phyloP scores from a whole-genome alignment of 2,888 invertebrate species.

The Drosophila atripex region DNA sequence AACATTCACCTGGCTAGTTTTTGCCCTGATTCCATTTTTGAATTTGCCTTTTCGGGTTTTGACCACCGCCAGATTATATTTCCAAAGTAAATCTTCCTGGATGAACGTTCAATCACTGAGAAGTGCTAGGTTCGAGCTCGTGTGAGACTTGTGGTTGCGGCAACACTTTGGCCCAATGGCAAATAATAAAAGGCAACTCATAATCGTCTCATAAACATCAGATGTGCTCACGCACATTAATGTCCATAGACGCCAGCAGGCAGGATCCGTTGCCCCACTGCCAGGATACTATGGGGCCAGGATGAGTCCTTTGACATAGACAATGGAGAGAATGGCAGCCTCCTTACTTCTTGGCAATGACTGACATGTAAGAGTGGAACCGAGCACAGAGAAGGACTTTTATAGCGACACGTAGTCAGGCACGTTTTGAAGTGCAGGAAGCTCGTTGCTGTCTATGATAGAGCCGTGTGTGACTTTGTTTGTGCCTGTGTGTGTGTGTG shows the following conservation, averaged over 20 bases:
- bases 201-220: conserved; percentile 80
- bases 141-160: conserved; percentile 47
- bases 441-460: conserved; percentile 42
- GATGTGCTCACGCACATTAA: conserved; percentile 71
- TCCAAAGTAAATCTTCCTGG: conserved; percentile 13
- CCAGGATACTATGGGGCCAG: background rate
- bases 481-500: conserved; percentile 44
- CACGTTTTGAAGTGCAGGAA: conserved; percentile 71
- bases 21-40: conserved; percentile 8
- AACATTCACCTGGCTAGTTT: conserved; percentile 22
- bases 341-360: conserved; percentile 57
- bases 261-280: conserved; percentile 23
- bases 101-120: background rate
- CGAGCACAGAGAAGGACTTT: conserved; percentile 46
- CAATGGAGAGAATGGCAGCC: conserved; percentile 42
- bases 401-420: conserved; percentile 73
- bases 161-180: conserved; percentile 74
- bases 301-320: conserved; percentile 46
- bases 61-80: conserved; percentile 21
- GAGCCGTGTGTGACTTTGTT: conserved; percentile 24
- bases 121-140: background rate
- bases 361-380: conserved; percentile 39
- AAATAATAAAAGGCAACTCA: conserved; percentile 78
- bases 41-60: background rate
- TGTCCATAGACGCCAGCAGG: conserved; percentile 58